These are phyloP conservation scores for Megaustenia siamemsis DNA, from an alignment of 2,888 invertebrate species.

Conservation along the genomic window DNA sequence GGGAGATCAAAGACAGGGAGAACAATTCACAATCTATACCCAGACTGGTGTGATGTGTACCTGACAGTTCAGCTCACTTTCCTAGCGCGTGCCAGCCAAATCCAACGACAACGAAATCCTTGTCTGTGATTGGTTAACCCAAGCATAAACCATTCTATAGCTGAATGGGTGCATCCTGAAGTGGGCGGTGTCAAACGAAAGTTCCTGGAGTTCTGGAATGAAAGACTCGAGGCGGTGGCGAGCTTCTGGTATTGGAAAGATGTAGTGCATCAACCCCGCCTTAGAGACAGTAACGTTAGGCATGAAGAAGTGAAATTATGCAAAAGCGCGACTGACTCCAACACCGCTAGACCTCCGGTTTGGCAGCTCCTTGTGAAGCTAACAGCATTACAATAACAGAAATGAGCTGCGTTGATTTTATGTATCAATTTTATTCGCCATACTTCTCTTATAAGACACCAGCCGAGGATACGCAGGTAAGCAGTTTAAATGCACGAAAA, in stretches of 20 bases:
- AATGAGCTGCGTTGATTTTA: constrained; percentile 64
- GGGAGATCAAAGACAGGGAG: constrained; percentile 25
- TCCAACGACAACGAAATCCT: constrained; percentile 12
- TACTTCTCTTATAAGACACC: constrained; percentile 63
- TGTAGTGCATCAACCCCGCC: constrained; percentile 47
- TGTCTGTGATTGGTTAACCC: constrained; percentile 21
- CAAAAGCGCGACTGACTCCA: constrained; percentile 47
- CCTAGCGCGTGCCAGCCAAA: constrained; percentile 42
- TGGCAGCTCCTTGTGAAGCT: constrained; percentile 39
- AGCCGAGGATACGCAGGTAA: constrained; percentile 62
- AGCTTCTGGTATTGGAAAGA: constrained; percentile 51
- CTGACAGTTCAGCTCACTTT: constrained; percentile 35
- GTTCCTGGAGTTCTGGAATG: constrained; percentile 49
- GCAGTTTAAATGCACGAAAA: constrained; percentile 12
- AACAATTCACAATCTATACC: constrained; percentile 48
- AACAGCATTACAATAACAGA: constrained; percentile 17
- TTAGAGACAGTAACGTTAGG: constrained; percentile 37
- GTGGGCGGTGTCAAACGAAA: constrained; percentile 45
- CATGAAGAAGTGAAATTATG: constrained; percentile 50
- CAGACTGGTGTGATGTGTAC: constrained; percentile 10
- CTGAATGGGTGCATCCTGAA: background rate
- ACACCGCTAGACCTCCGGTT: constrained; percentile 34
- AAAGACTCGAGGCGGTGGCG: constrained; percentile 43
- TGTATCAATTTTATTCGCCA: constrained; percentile 65
- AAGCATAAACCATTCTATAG: background rate